Evolutionary conservation across 53 echinoderm and acorn worm genomes (phyloP), one percentile per base, ranked within the genome.

Genomic region (Stichopus horrens): DNA sequence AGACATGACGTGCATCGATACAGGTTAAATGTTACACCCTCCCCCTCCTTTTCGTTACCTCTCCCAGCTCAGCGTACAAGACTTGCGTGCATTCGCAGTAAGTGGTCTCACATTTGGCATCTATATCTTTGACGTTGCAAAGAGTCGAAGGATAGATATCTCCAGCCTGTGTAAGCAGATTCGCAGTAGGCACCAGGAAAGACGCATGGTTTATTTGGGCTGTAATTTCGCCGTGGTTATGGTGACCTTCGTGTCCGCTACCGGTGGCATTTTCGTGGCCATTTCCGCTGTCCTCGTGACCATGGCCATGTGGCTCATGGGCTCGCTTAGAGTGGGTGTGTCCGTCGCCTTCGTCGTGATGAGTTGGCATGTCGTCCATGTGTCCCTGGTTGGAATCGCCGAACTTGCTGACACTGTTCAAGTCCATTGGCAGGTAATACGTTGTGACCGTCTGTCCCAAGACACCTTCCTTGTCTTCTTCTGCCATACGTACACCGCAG

Each of bases 31-130:
- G 2, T 37, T 37, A 37, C 37, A 37, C 37, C 37, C 37, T n/a
- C 37, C 37, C 37, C 37, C 37, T 2, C 37, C 37, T 1, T 37
- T 37, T 2, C 37, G 0, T 37, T 37, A 37, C 37, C 37, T 94
- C 89, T n/a, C 92, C 94, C 0, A 94, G 23, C 11, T 83, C 55
- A 76, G 91, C 90, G 57, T 91, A 73, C 21, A 92, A 52, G 9
- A 87, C 83, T 55, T 94, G 91, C 0, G 92, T 92, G 58, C 94
- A 94, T 75, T 92, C 87, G 74, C 94, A 94, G 60, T 90, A 94
- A 63, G 86, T 89, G 52, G 78, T 37, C 59, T 74, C 73, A 79
- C 94, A 94, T 22, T 92, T 87, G 11, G 82, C 74, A 65, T 91
- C 86, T 66, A 87, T 88, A 54, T 75, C 58, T 21, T 86, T 75